Evolutionary conservation across 2,113 vertebrate genomes (phyloP).

Genomic region (Clarias batrachus): DNA sequence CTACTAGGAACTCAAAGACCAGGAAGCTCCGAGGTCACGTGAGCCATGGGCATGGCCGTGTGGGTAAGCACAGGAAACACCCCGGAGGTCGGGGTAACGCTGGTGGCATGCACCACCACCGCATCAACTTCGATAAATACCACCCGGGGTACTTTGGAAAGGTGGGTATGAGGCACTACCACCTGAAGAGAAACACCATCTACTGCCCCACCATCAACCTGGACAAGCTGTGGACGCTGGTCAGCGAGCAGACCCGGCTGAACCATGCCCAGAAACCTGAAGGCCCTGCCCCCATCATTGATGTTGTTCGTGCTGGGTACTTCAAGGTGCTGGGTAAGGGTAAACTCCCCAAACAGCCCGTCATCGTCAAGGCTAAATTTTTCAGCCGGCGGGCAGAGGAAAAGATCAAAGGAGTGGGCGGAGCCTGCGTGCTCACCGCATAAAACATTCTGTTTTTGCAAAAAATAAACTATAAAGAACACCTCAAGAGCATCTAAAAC

Average conservation of each 20-base stretch:
- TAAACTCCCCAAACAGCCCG: constrained; percentile 86
- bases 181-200: constrained; percentile 82
- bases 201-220: constrained; percentile 86
- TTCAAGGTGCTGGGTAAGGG: constrained; percentile 86
- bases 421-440: constrained; percentile 79
- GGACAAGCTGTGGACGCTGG: constrained; percentile 86
- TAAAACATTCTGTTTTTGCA: constrained; percentile 67
- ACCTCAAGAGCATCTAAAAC: too few species aligned
- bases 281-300: constrained; percentile 81
- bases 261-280: constrained; percentile 80
- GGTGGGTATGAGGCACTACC: constrained; percentile 88
- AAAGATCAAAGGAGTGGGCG: constrained; percentile 82
- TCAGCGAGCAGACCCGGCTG: constrained; percentile 83
- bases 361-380: constrained; percentile 91
- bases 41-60: constrained; percentile 86
- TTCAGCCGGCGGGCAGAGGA: constrained; percentile 84
- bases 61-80: constrained; percentile 91
- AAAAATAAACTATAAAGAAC: constrained; percentile 66
- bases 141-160: constrained; percentile 89
- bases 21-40: constrained; percentile 86
- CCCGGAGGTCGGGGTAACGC: constrained; percentile 92
- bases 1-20: constrained; percentile 83
- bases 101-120: constrained; percentile 91
- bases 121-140: constrained; percentile 95
- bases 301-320: constrained; percentile 77